Base-by-base conservation (phyloP, 2,113 vertebrate species). In the Syngnathoides biaculeatus region DNA sequence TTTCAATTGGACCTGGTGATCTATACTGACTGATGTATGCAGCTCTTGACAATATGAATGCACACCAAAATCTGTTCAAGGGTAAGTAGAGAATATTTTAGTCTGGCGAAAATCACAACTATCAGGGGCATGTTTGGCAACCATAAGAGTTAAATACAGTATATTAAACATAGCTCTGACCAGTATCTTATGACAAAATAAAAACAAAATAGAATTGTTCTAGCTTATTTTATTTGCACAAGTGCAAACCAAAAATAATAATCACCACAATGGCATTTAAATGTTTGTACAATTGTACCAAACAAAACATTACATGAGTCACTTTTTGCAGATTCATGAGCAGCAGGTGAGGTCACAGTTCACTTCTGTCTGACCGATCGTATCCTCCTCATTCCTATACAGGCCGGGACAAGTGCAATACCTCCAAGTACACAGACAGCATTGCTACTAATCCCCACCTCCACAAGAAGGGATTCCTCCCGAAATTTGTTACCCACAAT, bases 321-420 rank as follows among this genome's bases (percentile, higher is more conserved):
- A 6, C 0, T 35, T 35, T 35, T 35, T 35, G 3, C 9, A 30
- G 17, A 14, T 42, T 42, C 10, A 52, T 4, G 48, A 47, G 2
- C 0, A 52, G 39, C 17, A 30, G 3, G 24, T 8, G 6, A 0
- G 19, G 20, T 72, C 40, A 70, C 1, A 27, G 20, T 64, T 20
- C 24, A 14, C 45, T 26, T 75, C 62, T 22, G 22, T 24, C n/a
- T 26, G 60, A 12, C 55, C 27, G 27, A 92, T 84, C 90, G 92
- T 93, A 91, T 93, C 94, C 94, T 93, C 94, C 94, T 92, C 91
- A 82, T 89, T 94, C 94, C 93, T 94, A 91, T 93, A 98, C 97
- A 99, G 97, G 97, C 97, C 97, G 96, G 97, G 97, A 99, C 97
- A 98, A 99, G 97, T 99, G 97, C 96, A 99, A 98, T 99, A 98